Evolutionary conservation across 2,888 invertebrate species (phyloP), one percentile per base, ranked within the genome.

Genomic region (Chloroclystis v-ata): DNA sequence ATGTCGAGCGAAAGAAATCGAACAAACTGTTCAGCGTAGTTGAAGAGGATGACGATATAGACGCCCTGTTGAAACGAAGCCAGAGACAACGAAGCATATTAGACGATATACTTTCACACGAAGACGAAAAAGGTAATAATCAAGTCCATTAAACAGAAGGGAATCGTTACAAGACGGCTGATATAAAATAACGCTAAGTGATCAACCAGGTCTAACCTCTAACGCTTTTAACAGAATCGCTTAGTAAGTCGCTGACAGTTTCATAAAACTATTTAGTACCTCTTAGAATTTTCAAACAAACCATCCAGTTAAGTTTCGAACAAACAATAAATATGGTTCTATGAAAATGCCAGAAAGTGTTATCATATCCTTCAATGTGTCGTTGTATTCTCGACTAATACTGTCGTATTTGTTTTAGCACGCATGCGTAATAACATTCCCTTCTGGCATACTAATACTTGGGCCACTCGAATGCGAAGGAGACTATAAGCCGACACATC

Each of bases 41-140:
- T 48, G 90, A 90, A 48, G 90, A 90, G 46, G 91, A 92, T 63
- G 89, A 90, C 43, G 90, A 90, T 59, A 75, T 92, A 61, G 92
- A 92, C 72, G 91, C 89, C 49, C 81, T 93, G 47, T 80, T 93
- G 37, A 89, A 82, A 72, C 89, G 92, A 63, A 91, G 92, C 57
- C 89, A 91, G 72, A 89, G 89, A 64, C 93, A 93, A 74, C 89
- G 93, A 73, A 92, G 91, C 77, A 90, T 92, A 63, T 86, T 93
- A 64, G 92, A 91, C 60, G 92, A 93, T 77, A 91, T 93, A 61
- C 81, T 92, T 50, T 90, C 89, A 67, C 87, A 90, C 68, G 91
- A 91, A 84, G 88, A 89, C 63, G 85, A 77, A 74, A 86, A 88
- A 89, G 89, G 89, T 89, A 89, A 86, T 72, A 78, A 63, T 75